Conservation (phyloP, 2,797 vertebrate genomes). For the Parambassis ranga region DNA sequence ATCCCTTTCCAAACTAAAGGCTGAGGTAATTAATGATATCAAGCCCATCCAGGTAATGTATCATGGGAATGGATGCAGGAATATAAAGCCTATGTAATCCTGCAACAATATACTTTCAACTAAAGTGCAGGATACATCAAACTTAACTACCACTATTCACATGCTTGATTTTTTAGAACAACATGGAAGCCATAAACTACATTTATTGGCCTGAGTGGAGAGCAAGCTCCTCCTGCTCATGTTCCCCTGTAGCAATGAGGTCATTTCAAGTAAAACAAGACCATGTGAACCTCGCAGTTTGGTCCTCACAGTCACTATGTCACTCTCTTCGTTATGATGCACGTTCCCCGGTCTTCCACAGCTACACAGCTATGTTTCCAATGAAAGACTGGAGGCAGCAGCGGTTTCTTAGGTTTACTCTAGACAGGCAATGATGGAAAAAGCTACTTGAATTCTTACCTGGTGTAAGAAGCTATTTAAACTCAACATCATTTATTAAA, state of each 20-base stretch:
- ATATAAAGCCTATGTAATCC: neutral
- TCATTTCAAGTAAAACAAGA: conserved; percentile 64
- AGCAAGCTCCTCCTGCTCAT: conserved; percentile 35
- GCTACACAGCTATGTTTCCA: neutral
- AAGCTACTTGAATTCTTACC: no score
- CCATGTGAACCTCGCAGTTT: conserved; percentile 36
- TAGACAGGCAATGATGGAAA: no score
- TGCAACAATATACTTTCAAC: neutral
- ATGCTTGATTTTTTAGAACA: conserved; percentile 41
- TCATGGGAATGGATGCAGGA: no score
- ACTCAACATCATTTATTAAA: no score
- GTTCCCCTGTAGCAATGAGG: conserved; percentile 62
- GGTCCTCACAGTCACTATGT: neutral
- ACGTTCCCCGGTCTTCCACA: neutral
- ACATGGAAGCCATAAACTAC: conserved; percentile 56
- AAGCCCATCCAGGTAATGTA: neutral
- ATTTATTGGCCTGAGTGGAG: conserved; percentile 52
- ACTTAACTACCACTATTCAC: no score
- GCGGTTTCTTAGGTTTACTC: neutral
- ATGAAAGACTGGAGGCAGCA: neutral
- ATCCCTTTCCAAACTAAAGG: no score
- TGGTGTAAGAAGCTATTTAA: no score
- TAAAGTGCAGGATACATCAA: neutral
- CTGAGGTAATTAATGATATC: no score
- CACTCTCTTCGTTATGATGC: neutral